These are phyloP conservation scores for Phaonia tiefii DNA, from an alignment of 2,888 invertebrate genomes.

Conservation along the genomic window DNA sequence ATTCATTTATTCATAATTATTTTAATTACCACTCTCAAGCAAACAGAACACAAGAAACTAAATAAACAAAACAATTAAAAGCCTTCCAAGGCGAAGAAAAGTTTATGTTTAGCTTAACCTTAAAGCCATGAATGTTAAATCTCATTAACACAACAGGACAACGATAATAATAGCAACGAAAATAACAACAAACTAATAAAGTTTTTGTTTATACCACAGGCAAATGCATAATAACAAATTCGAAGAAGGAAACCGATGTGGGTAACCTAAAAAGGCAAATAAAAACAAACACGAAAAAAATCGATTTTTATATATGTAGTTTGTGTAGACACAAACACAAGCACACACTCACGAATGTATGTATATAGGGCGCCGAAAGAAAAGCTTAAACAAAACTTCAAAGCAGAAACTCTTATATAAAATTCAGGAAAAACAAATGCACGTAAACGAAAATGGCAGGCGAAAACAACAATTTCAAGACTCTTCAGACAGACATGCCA, in stretches of 20 bases:
- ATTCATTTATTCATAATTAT: conserved; percentile 40
- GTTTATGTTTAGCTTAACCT: conserved; percentile 44
- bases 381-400: not conserved
- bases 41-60: conserved; percentile 24
- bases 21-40: conserved; percentile 30
- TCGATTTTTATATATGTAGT: conserved; percentile 55
- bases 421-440: conserved; percentile 26
- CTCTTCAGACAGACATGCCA: conserved; percentile 27
- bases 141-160: conserved; percentile 12
- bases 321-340: conserved; percentile 34
- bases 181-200: conserved; percentile 2
- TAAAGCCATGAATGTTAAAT: conserved; percentile 46
- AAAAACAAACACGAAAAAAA: conserved; percentile 28
- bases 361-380: not conserved
- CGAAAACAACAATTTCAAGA: conserved; percentile 27
- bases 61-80: conserved; percentile 56
- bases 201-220: not conserved
- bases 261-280: conserved; percentile 6
- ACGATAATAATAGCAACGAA: not conserved
- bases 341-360: not conserved
- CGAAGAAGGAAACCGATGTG: not conserved
- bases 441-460: conserved; percentile 33
- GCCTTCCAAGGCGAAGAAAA: not conserved
- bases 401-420: conserved; percentile 31
- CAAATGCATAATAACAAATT: conserved; percentile 3